Evolutionary conservation across 2,888 invertebrate species (phyloP).

Genomic region (Polyommatus iphigenia): DNA sequence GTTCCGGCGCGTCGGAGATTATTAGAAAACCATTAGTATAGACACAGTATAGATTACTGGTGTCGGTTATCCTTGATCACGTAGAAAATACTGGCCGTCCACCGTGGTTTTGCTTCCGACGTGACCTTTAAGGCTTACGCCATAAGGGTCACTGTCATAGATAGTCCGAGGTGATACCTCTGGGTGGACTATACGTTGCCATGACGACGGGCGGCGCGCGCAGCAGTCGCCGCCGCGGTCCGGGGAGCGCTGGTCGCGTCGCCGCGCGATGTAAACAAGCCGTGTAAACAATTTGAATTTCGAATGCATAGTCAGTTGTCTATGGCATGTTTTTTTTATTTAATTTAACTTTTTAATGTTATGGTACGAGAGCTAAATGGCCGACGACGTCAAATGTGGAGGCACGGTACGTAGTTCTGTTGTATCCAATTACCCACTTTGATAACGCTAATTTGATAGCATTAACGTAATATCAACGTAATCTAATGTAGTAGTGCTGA

Average conservation of each 20-base stretch:
- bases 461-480: too few species aligned
- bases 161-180: too few species aligned
- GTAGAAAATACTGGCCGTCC: conserved; percentile 30
- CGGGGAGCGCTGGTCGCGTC: conserved; percentile 57
- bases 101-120: too few species aligned
- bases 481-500: too few species aligned
- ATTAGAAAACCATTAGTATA: conserved; percentile 22
- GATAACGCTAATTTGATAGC: not conserved
- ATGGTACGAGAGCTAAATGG: conserved; percentile 55
- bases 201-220: conserved; percentile 72
- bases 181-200: conserved; percentile 46
- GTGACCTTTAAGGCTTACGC: too few species aligned
- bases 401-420: conserved; percentile 57
- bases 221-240: conserved; percentile 62
- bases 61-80: conserved; percentile 34
- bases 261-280: conserved; percentile 48
- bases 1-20: not conserved
- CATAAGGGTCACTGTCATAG: too few species aligned
- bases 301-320: conserved; percentile 30
- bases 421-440: not conserved
- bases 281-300: conserved; percentile 42
- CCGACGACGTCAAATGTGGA: conserved; percentile 61
- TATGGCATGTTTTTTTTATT: conserved; percentile 34
- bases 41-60: not conserved
- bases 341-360: conserved; percentile 42